Conservation (phyloP, 2,113 vertebrate genomes). For the Typhlomys cinereus region DNA sequence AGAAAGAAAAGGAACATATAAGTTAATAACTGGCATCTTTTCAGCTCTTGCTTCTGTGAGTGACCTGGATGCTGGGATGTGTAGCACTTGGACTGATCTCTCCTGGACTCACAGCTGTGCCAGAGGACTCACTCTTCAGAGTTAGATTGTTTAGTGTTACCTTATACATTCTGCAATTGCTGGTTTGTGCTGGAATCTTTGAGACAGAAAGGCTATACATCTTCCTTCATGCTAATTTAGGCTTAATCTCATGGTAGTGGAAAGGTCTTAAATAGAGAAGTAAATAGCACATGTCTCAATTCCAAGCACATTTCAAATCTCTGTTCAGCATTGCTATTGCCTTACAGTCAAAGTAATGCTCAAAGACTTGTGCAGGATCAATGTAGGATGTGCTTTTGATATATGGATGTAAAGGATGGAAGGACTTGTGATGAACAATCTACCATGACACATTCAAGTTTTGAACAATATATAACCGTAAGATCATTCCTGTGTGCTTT, state of each 20-base stretch:
- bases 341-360: not conserved
- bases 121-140: not conserved
- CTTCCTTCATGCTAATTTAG: not conserved
- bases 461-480: too few relatives aligned
- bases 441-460: not conserved
- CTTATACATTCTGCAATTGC: accelerated
- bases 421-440: not conserved
- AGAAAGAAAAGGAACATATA: not conserved
- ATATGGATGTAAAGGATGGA: too few relatives aligned
- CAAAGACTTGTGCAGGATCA: not conserved
- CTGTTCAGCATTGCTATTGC: not conserved
- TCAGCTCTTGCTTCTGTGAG: not conserved
- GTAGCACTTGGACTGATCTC: not conserved
- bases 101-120: not conserved
- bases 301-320: not conserved
- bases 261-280: not conserved
- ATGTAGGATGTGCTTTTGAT: not conserved
- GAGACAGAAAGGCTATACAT: too few relatives aligned
- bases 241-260: not conserved
- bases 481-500: not conserved
- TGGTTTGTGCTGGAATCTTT: not conserved
- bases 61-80: not conserved
- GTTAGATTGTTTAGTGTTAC: not conserved
- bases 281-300: not conserved
- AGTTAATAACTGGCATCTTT: not conserved